Evolutionary conservation across 2,888 invertebrate species (phyloP).

Genomic region (Aphodius sticticus): DNA sequence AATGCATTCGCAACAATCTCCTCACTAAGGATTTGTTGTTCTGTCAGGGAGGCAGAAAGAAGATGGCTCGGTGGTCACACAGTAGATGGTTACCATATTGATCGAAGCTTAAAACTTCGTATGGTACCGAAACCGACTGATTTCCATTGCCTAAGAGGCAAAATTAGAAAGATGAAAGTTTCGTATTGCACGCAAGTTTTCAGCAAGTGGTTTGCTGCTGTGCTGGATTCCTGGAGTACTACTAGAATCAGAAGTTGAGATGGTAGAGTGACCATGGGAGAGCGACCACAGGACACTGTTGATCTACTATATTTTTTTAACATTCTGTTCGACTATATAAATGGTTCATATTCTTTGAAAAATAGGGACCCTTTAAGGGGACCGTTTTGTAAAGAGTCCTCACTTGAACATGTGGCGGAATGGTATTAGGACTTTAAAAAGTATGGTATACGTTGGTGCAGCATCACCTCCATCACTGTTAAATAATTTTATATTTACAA

Average conservation of each 20-base stretch:
- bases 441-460: neutral
- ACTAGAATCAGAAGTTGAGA: neutral
- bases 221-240: constrained; percentile 12
- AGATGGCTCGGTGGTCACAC: constrained; percentile 35
- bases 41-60: neutral
- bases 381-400: neutral
- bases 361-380: constrained; percentile 5
- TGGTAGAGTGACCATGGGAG: neutral
- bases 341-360: constrained; percentile 12
- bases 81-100: constrained; percentile 37
- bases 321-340: constrained; percentile 18
- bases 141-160: constrained; percentile 38
- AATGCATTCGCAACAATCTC: constrained; percentile 39
- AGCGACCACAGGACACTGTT: constrained; percentile 14
- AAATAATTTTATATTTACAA: neutral
- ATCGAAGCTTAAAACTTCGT: constrained; percentile 34
- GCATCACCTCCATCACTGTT: neutral
- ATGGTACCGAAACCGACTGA: constrained; percentile 40
- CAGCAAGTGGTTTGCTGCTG: constrained; percentile 40
- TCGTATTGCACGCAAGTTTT: constrained; percentile 41
- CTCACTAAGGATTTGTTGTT: constrained; percentile 35
- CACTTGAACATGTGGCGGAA: neutral
- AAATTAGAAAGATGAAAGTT: constrained; percentile 43
- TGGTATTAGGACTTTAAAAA: neutral
- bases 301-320: constrained; percentile 16